Base-by-base conservation (phyloP, 2,888 invertebrate genomes). In the Amblyjoppa fuscipennis region DNA sequence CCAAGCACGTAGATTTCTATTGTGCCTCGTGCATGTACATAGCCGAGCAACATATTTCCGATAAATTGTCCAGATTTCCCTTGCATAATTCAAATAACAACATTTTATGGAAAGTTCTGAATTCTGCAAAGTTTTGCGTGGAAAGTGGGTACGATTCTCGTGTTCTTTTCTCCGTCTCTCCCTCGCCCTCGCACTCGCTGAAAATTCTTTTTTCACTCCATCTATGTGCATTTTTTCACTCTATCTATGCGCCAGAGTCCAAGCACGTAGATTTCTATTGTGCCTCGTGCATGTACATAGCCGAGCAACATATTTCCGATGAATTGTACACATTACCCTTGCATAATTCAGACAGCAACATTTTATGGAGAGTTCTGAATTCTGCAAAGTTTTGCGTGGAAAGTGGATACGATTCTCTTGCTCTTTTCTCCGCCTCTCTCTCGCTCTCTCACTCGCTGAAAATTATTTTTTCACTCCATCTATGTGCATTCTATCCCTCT, bases 141-240 rank as follows among this genome's bases (percentile, higher is more conserved):
- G 1, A 9, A 11, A 51, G 13, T 28, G 16, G 4, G 20, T 31
- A 1, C 53, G 16, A n/a, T 34, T 7, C 1, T 25, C 61, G 51
- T 1, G 16, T 6, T 53, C 3, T 4, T 20, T 16, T 16, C 3
- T 49, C 16, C 16, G 3, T 4, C 64, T 34, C n/a, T 1, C 16
- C 7, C 16, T 16, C 64, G 31, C 34, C 2, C 16, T 34, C 64
- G 4, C 64, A 6, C n/a, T 51, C 4, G 28, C 13, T 51, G 25
- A 68, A 81, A 53, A 51, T 34, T 11, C 51, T 56, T 76, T 76
- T 20, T 51, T n/a, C 49, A 38, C 9, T 20, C 2, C 28, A 61
- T 34, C n/a, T 69, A 75, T 13, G 56, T 31, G 31, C 31, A 34
- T 7, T 31, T n/a, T 20, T 20, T 20, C 20, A 20, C 20, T 20